Conservation (phyloP, 2,113 vertebrate genomes). For the Notiomystis cincta region DNA sequence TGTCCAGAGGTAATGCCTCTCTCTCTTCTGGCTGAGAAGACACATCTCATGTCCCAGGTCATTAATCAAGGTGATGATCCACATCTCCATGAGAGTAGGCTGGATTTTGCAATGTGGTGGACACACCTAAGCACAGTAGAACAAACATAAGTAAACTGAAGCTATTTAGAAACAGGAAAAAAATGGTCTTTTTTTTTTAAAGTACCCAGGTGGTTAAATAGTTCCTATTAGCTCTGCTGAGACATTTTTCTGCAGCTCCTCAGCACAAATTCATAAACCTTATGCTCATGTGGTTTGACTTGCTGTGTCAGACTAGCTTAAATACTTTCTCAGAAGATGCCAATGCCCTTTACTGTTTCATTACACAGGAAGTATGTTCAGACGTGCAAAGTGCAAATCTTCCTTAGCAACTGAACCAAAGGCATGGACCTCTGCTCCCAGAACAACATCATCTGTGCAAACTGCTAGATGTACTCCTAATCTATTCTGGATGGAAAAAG, state of each 20-base stretch:
- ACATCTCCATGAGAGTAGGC: background rate
- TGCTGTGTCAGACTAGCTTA: background rate
- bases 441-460: background rate
- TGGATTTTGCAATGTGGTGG: background rate
- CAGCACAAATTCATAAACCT: background rate
- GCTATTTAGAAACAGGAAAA: background rate
- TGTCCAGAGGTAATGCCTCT: background rate
- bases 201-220: background rate
- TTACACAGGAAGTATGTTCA: background rate
- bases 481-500: background rate
- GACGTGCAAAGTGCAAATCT: background rate
- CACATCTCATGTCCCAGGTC: background rate
- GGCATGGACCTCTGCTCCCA: background rate
- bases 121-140: background rate
- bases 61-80: background rate
- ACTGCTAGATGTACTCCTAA: background rate
- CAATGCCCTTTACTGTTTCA: background rate
- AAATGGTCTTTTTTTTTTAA: fast-evolving
- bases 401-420: background rate
- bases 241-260: background rate
- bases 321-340: background rate
- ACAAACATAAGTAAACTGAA: background rate
- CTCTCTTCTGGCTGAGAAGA: background rate
- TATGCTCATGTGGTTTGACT: background rate
- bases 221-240: background rate